Percentiles rank a stretch among this genome's conserved stretches.
phyloP scores from a whole-genome alignment of 2,113 vertebrate genomes.

The Sinocyclocheilus anophthalmus region DNA sequence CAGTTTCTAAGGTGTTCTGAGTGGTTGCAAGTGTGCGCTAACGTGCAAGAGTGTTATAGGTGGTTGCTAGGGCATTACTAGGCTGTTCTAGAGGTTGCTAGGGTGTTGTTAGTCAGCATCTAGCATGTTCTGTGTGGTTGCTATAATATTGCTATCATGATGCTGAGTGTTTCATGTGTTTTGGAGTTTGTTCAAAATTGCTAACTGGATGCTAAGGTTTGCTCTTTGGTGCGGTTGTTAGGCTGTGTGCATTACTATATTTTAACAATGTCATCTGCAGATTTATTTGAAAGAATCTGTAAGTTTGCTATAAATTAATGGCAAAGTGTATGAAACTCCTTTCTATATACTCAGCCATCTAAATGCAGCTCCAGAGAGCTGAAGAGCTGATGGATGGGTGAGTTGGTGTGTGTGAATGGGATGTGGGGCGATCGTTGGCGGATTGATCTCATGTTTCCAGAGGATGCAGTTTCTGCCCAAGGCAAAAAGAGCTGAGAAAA shows the following conservation, averaged over 20 bases:
- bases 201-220: not conserved
- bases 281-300: not conserved
- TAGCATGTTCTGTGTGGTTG: too few species aligned
- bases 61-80: too few species aligned
- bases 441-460: slow-evolving; percentile 76
- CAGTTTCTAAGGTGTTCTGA: too few species aligned
- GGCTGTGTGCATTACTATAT: not conserved
- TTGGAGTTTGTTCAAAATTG: too few species aligned
- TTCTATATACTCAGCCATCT: not conserved
- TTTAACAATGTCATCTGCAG: not conserved
- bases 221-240: not conserved
- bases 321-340: not conserved
- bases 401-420: not conserved
- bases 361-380: not conserved
- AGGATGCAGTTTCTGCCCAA: slow-evolving; percentile 52
- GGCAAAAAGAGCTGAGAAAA: slow-evolving; percentile 32
- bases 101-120: too few species aligned
- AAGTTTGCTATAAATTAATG: not conserved
- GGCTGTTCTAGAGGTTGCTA: too few species aligned
- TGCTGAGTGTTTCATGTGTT: too few species aligned
- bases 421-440: slow-evolving; percentile 75
- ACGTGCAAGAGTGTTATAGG: too few species aligned
- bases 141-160: too few species aligned
- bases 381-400: not conserved
- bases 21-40: too few species aligned